Base-by-base conservation (phyloP, 2,888 invertebrate genomes). In the Hydraecia micacea region DNA sequence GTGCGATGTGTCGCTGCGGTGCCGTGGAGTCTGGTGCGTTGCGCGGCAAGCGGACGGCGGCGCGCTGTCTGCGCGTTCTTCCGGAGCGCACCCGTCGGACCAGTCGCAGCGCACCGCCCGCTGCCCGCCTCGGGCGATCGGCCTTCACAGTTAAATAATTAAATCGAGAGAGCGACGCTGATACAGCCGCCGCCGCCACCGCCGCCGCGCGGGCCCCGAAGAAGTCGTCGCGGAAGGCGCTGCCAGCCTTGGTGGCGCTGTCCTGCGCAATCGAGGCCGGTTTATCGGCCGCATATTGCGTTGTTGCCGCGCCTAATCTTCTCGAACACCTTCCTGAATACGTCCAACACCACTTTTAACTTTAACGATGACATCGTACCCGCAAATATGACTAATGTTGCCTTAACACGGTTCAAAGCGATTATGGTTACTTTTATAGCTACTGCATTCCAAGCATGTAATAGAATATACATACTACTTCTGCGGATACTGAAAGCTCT, bases 101-200 rank as follows among this genome's bases (percentile, higher is more conserved):
- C 95, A 96, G 96, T 96, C 96, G 95, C 95, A 92, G 93, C 94
- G 94, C 93, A 93, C 95, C 95, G 95, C 94, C 94, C 95, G 94
- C 93, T 92, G 94, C 94, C 94, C 93, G 96, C 96, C 96, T 94
- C 96, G 93, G 96, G 97, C 96, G 92, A 95, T 97, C 94, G 97
- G 96, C 97, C 96, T 97, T 97, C 96, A 93, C 86, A 95, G 93
- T 94, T 94, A 93, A 96, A 96, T 96, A 95, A 97, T 96, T 96
- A 96, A 95, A 94, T 94, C 93, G 94, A 95, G 95, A 95, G 94
- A 94, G 92, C 94, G 92, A 92, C 92, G 93, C 92, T 87, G 91
- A 89, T 86, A 87, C 89, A 73, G 87, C 89, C 82, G 87, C 85
- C 84, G 89, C 90, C 73, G 87, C 85, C 60, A 60, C 60, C 90